Conservation (phyloP, 37 sponge, comb jelly and placozoan species). For the Agelas oroides region DNA sequence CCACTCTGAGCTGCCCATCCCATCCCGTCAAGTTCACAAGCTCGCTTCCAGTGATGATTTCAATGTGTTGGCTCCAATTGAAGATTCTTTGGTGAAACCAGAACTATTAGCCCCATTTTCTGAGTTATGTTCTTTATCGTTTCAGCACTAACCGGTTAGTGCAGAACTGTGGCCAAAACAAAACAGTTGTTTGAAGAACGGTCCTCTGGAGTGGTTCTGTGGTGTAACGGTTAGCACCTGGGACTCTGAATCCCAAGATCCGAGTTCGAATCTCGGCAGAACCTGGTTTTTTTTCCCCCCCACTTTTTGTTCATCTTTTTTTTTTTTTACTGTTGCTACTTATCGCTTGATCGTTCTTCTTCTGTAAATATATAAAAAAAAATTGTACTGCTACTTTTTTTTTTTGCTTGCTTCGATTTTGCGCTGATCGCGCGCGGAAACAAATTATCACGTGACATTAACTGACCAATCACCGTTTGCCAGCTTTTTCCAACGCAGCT, state of each 20-base stretch:
- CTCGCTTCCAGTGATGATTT: slow-evolving; percentile 11
- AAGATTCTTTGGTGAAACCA: slow-evolving; percentile 56
- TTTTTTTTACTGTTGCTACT: neutral
- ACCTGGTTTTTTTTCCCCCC: slow-evolving; percentile 61
- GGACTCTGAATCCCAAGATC: slow-evolving; percentile 95
- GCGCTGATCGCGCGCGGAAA: too few species aligned
- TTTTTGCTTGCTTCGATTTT: too few species aligned
- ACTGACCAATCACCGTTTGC: slow-evolving; percentile 27
- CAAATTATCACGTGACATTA: neutral
- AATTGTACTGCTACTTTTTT: too few species aligned
- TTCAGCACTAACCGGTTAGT: neutral
- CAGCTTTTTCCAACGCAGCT: neutral
- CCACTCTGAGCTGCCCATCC: slow-evolving; percentile 96
- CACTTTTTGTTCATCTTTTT: neutral
- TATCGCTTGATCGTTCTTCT: neutral
- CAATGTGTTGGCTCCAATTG: slow-evolving; percentile 54
- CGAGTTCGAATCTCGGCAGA: slow-evolving; percentile 94
- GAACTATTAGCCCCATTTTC: slow-evolving; percentile 24
- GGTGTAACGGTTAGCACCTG: slow-evolving; percentile 93
- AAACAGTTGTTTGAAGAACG: neutral
- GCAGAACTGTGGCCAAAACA: too few species aligned
- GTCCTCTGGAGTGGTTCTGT: slow-evolving; percentile 48
- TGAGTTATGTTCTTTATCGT: neutral
- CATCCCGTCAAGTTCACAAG: slow-evolving; percentile 32
- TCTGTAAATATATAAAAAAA: neutral